Evolutionary conservation across 2,888 invertebrate genomes (phyloP), one percentile per base, ranked within the genome.

Genomic region (Shargacucullia verbasci): DNA sequence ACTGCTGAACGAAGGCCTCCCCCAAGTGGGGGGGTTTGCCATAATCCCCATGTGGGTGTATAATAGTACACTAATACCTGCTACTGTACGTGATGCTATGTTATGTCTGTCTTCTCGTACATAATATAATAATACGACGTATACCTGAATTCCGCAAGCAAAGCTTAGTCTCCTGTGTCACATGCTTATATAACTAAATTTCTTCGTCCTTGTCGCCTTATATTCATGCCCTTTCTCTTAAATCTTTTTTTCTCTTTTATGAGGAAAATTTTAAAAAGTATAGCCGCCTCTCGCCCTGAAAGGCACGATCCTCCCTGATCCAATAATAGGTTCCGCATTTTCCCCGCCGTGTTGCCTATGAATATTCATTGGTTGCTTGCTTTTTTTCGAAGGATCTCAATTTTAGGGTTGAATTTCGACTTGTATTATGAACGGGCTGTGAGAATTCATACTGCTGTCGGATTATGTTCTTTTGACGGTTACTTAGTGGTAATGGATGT

Each of bases 321-420:
- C 80, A 79, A 80, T 82, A 81, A 81, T 78, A 76, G 80, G 72
- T 76, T 63, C 56, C 56, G 70, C 67, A 64, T 70, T 75, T 73
- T 64, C 68, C 67, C 65, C 66, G 41, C 61, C 59, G 59, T 62
- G 63, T 64, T 59, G 54, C 52, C 61, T 66, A 81, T 81, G 82
- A 81, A 81, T 81, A 81, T 81, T 81, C 80, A 80, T 33, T 31
- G 57, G 45, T 64, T 53, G 54, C 57, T 65, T 65, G 53, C 63
- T 66, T 73, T 73, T 20, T 79, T 69, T 59, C 43, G 38, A 56
- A 61, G 56, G 58, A 63, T 66, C 60, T 60, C 72, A 59, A 67
- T 74, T 70, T 72, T 59, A 70, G 66, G 69, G 65, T 78, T 78
- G 68, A 78, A 76, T 71, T 77, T 78, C 64, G 64, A 53, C 69